Evolutionary conservation across 2,888 invertebrate genomes (phyloP).

Genomic region (Acrocera orbiculus): DNA sequence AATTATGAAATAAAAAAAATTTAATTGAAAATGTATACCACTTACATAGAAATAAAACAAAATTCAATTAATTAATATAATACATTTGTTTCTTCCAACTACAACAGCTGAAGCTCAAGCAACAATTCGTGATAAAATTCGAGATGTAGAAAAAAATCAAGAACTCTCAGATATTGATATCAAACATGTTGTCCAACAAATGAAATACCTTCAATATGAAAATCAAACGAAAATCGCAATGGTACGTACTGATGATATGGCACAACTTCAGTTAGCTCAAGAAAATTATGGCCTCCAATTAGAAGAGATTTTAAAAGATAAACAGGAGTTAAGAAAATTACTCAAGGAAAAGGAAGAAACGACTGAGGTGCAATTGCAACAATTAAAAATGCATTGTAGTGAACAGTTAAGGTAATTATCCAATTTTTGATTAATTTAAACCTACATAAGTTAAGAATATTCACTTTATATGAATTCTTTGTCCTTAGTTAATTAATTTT

Average conservation of each 20-base stretch:
- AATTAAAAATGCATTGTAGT: constrained; percentile 24
- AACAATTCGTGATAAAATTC: constrained; percentile 48
- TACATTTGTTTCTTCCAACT: neutral
- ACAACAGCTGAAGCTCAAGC: constrained; percentile 32
- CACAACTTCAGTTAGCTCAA: constrained; percentile 64
- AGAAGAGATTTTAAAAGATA: constrained; percentile 44
- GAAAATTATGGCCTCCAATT: constrained; percentile 67
- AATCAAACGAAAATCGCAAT: constrained; percentile 74
- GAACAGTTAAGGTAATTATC: constrained; percentile 22
- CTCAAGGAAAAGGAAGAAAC: constrained; percentile 35
- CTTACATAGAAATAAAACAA: neutral
- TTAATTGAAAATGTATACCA: neutral
- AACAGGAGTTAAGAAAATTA: constrained; percentile 35
- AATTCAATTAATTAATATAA: neutral
- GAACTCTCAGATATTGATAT: constrained; percentile 76
- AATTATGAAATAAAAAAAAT: constrained; percentile 29
- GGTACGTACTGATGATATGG: constrained; percentile 66
- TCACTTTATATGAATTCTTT: too few relatives aligned
- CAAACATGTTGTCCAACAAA: constrained; percentile 79
- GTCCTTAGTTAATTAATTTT: too few relatives aligned
- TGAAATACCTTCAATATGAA: constrained; percentile 83
- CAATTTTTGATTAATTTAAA: too few relatives aligned
- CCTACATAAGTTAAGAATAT: too few relatives aligned
- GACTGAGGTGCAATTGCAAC: constrained; percentile 25
- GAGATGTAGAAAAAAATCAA: constrained; percentile 73